Percentiles rank a stretch among this genome's conserved stretches.
phyloP scores from a whole-genome alignment of 2,113 vertebrate genomes.

The Turdus rufiventris region DNA sequence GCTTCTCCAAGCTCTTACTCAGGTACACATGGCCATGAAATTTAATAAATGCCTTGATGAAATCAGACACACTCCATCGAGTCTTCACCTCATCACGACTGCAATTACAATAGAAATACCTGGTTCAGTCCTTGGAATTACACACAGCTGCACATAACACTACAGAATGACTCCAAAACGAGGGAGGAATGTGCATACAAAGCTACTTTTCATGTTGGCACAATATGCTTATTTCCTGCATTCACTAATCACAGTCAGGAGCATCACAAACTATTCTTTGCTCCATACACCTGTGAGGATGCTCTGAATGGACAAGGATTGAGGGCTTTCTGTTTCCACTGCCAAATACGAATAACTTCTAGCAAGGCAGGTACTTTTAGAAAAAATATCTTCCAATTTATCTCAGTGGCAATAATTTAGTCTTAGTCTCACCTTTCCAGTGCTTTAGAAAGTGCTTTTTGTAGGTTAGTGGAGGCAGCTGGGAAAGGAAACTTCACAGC shows the following conservation, averaged over 20 bases:
- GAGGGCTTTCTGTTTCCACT: not conserved
- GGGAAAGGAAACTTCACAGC: constrained; percentile 99
- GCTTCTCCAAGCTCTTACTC: constrained; percentile 91
- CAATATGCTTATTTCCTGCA: not conserved
- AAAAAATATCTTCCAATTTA: not conserved
- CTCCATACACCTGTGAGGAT: not conserved
- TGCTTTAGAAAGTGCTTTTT: constrained; percentile 99
- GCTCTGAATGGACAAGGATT: not conserved
- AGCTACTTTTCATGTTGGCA: not conserved
- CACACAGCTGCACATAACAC: not conserved
- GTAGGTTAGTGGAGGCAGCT: constrained; percentile 97
- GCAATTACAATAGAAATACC: constrained; percentile 43
- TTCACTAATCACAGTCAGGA: not conserved
- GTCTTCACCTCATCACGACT: constrained; percentile 96
- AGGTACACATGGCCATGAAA: constrained; percentile 98
- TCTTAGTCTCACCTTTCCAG: constrained; percentile 86
- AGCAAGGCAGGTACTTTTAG: not conserved
- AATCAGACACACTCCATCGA: constrained; percentile 95
- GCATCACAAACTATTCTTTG: not conserved
- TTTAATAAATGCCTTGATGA: constrained; percentile 97
- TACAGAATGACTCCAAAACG: not conserved
- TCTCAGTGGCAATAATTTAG: not conserved
- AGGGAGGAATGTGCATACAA: not conserved
- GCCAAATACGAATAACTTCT: not conserved
- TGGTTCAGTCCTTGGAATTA: not conserved